Conservation (phyloP, 2,888 invertebrate species). For the Odontocolon sp. region DNA sequence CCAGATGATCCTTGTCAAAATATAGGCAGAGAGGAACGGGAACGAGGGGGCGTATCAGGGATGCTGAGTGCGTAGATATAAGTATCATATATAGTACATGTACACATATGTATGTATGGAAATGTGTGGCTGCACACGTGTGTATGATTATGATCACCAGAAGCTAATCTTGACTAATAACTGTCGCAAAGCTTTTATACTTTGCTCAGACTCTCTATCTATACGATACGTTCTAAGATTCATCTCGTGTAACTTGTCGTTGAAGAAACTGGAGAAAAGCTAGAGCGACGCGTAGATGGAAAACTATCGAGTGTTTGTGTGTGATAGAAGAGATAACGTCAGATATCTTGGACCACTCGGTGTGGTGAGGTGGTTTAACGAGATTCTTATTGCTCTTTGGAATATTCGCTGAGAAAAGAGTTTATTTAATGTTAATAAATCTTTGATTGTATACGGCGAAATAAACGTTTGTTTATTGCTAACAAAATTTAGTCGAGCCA, state of each 20-base stretch:
- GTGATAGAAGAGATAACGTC: neutral
- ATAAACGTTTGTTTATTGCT: too few species aligned
- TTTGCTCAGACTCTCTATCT: too few species aligned
- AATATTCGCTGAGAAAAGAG: neutral
- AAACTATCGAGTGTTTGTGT: constrained; percentile 22
- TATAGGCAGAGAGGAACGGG: constrained; percentile 67
- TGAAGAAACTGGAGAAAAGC: constrained; percentile 10
- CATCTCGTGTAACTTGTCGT: too few species aligned
- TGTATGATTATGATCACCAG: constrained; percentile 41
- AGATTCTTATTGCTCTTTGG: constrained; percentile 28
- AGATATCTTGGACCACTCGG: neutral
- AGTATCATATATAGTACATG: neutral
- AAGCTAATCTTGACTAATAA: constrained; percentile 78
- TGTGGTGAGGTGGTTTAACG: constrained; percentile 16
- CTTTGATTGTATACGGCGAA: too few species aligned
- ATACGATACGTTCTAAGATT: constrained; percentile 31
- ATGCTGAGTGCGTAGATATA: neutral
- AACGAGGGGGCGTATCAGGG: constrained; percentile 4
- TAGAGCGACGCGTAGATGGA: neutral
- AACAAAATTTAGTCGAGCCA: too few species aligned
- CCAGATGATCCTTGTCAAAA: constrained; percentile 79
- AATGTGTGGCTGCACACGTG: too few species aligned
- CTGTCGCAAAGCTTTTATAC: constrained; percentile 68
- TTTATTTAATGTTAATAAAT: too few species aligned
- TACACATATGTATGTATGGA: constrained; percentile 14